A percentile compares a stretch with the other conserved stretches of the same genome.
phyloP scores from a whole-genome alignment of 2,113 vertebrate species.

The Lipotes vexillifer region DNA sequence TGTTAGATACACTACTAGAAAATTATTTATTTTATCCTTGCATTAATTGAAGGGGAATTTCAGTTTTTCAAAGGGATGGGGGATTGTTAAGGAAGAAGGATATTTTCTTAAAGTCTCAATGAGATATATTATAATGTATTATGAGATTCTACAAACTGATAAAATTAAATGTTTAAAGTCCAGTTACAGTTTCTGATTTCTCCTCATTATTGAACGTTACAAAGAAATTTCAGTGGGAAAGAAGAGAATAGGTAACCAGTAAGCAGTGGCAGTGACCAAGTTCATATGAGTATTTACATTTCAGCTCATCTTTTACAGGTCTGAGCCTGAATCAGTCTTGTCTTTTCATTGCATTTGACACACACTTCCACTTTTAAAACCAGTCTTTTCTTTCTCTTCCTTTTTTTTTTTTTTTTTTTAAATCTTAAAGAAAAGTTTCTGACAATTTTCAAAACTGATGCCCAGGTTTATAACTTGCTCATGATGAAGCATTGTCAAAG shows the following conservation, averaged over 20 bases:
- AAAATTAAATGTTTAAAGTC: not conserved
- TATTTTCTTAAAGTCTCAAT: not conserved
- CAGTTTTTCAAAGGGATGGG: not conserved
- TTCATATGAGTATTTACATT: not conserved
- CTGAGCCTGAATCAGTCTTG: not conserved
- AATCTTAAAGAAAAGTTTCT: conserved; percentile 4
- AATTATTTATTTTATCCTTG: not conserved
- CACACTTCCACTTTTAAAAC: not conserved
- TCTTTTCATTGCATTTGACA: not conserved
- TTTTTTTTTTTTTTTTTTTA: not conserved
- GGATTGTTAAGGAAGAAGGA: not conserved
- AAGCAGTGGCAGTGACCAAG: not conserved
- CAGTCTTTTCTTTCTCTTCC: not conserved
- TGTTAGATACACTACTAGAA: not conserved
- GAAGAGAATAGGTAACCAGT: not conserved
- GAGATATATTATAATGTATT: not conserved
- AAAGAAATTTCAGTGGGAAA: not conserved
- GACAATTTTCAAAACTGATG: conserved; percentile 23
- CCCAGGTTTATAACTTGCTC: conserved; percentile 44
- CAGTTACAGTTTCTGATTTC: not conserved
- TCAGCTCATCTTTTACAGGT: not conserved
- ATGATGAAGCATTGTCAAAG: not conserved
- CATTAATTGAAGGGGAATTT: not conserved
- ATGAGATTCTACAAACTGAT: not conserved
- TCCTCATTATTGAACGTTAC: not conserved